Evolutionary conservation across 2,888 invertebrate species (phyloP), one percentile per base, ranked within the genome.

Genomic region (Trisateles emortualis): DNA sequence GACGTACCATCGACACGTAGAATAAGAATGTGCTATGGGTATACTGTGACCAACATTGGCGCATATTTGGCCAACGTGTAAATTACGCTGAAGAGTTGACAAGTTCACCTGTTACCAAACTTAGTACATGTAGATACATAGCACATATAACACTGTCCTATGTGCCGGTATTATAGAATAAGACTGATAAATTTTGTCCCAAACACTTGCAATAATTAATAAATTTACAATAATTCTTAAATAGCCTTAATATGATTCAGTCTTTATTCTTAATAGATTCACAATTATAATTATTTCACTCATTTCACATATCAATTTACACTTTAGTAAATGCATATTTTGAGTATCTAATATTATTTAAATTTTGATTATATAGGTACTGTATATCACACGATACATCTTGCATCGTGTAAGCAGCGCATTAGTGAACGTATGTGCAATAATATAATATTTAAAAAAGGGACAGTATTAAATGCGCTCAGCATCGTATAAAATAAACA

Each of bases 211-310:
- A 44, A 45, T 36, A 32, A 38, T 33, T 30, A n/a, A n/a, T 49
- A 49, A 19, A 49, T 47, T 47, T 45, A 50, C 53, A 59, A 49
- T 53, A 52, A 44, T 24, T 54, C 63, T 57, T 69, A 55, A 69
- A 49, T 53, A 69, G 48, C 57, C 64, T 70, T 67, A 68, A 45
- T 48, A 63, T 61, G 64, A 64, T 56, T 71, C 61, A 69, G 64
- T 68, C 64, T 67, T 70, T 39, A 51, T 50, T 46, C 51, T 40
- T 50, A 50, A 59, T 47, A 51, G 46, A 42, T 47, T 42, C 46
- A 47, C 30, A 22, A 40, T 30, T n/a, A n/a, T n/a, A n/a, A n/a
- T 22, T 56, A 52, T 57, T 35, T 49, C 38, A 35, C 33, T 29
- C 43, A 52, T 44, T 45, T 22, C 44, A 55, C 41, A 41, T 44